Percentiles rank a stretch among this genome's conserved stretches.
phyloP scores from a whole-genome alignment of 2,797 vertebrate species.

The Dendrocincla fuliginosa region DNA sequence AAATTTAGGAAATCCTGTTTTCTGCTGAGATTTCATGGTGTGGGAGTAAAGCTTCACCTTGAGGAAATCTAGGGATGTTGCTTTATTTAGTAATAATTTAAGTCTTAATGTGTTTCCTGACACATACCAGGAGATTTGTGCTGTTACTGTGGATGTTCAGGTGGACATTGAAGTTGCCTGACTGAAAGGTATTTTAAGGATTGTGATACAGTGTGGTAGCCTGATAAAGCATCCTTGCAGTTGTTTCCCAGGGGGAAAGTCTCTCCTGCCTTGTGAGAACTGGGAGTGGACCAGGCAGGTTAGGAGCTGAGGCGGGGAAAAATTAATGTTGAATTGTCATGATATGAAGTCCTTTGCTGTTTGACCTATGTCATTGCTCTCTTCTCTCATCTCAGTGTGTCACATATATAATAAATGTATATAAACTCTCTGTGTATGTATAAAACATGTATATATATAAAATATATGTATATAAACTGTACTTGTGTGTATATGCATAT shows the following conservation, averaged over 20 bases:
- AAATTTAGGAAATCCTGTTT: not conserved
- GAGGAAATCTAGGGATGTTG: not conserved
- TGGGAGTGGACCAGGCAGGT: not conserved
- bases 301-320: not conserved
- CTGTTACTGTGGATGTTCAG: not conserved
- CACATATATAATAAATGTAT: not conserved
- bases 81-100: not conserved
- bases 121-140: not conserved
- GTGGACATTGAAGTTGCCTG: not conserved
- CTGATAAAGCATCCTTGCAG: not conserved
- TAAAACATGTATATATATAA: not conserved
- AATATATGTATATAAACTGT: not conserved
- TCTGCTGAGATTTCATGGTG: not conserved
- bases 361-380: not conserved
- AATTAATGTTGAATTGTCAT: not conserved
- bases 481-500: not conserved
- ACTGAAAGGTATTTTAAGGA: not conserved
- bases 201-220: not conserved
- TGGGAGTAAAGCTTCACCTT: not conserved
- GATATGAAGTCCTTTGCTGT: not conserved
- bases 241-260: not conserved
- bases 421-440: not conserved
- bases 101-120: not conserved
- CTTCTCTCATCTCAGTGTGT: not conserved
- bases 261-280: not conserved